Base-by-base conservation (phyloP, 2,113 vertebrate species). In the Rhinoptilus africanus region DNA sequence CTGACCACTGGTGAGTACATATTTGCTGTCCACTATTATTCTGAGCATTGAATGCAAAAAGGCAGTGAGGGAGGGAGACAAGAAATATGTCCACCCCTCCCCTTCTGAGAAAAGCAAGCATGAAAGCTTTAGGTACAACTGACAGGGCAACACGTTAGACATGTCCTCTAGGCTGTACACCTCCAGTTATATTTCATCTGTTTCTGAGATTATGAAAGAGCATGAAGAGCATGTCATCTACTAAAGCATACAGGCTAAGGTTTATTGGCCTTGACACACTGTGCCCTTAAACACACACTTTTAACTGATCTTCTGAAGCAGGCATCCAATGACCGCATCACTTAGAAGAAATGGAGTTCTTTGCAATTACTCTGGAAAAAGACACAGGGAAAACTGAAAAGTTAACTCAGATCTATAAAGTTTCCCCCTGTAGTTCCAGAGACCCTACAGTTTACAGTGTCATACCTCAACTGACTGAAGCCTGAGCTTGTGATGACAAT, bases 241-340 rank as follows among this genome's bases (percentile, higher is more conserved):
- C 24, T 53, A 10, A 59, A 60, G 53, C 8, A 73, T 43, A 34
- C 7, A 35, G 14, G 21, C 28, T 51, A 12, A 24, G 15, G 28
- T 60, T 90, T 76, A 57, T 72, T 63, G 7, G 34, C 39, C 45
- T 79, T 82, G 34, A 30, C 83, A 48, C 26, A 72, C 12, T 2
- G 1, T 37, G 21, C 24, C 34, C 54, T 13, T 10, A 85, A 91
- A 89, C 0, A 0, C 26, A 48, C 0, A 3, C 8, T 92, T 88
- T 26, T 41, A 54, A 75, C 0, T 53, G 45, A 62, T 69, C 53
- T 50, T 14, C n/a, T 54, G 30, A 76, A 88, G 92, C 14, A 34
- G 54, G 16, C 28, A 85, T 30, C 21, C 48, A 37, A 3, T 27
- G 8, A 18, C 45, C n/a, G 8, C 53, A 48, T 6, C 19, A 1